Evolutionary conservation across 2,888 invertebrate species (phyloP), one percentile per base, ranked within the genome.

Genomic region (Rotaria macrura): DNA sequence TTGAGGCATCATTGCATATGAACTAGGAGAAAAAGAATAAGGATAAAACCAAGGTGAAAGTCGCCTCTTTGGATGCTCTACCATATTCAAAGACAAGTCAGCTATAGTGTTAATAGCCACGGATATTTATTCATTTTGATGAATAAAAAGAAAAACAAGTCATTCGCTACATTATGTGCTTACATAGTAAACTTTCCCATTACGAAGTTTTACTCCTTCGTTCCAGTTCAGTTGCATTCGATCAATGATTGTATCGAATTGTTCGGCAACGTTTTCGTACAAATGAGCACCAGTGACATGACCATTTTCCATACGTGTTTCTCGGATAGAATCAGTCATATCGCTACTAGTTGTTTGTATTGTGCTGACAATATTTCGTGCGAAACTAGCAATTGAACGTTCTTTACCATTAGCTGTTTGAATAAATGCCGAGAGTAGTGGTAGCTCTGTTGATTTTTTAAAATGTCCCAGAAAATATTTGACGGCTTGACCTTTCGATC

Each of bases 181-280:
- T 34, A 20, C 49, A 49, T 49, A 49, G 43, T 79, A 79, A 2
- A n/a, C 25, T 79, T 43, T 40, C 2, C 79, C 79, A 40, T 43
- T 79, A 0, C 79, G 79, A 43, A 79, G 79, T 43, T 79, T 79
- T 2, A 79, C 20, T 25, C 14, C n/a, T 25, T 79, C 79, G 43
- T 40, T 79, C 79, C 79, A 79, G 43, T 79, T 43, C 43, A 79
- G 34, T 79, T 79, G 25, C 79, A 79, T 79, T 43, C 43, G 40
- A 43, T 79, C 79, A 4, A 79, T n/a, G 43, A 79, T 79, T 43
- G 40, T 40, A 79, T 79, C 79, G 12, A 79, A 79, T 3, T 79
- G 23, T 3, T 79, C 79, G 34, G 79, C 79, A 25, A 79, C 40
- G 6, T 12, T 40, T 23, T 43, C 79, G 43, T 79, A 79, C 2